These are phyloP conservation scores for Idaea dimidiata DNA, from an alignment of 2,888 invertebrate species.

Conservation along the genomic window DNA sequence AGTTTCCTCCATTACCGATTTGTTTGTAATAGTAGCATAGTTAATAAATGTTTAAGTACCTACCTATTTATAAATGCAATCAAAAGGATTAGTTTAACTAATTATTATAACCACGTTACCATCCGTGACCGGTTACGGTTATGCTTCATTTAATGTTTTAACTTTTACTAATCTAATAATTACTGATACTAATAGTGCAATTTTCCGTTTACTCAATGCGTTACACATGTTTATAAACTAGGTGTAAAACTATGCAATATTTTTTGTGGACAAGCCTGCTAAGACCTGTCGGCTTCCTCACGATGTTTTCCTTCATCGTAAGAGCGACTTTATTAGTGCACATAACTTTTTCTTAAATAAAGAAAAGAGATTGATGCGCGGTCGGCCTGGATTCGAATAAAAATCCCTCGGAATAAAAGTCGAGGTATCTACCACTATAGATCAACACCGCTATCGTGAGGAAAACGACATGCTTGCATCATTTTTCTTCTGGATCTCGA, in stretches of 20 bases:
- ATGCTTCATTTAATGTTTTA: not conserved
- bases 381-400: too few relatives aligned
- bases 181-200: not conserved
- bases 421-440: too few relatives aligned
- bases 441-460: too few relatives aligned
- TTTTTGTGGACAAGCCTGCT: too few relatives aligned
- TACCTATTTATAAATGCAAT: not conserved
- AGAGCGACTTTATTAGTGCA: too few relatives aligned
- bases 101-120: not conserved
- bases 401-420: too few relatives aligned
- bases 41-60: constrained; percentile 2
- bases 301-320: too few relatives aligned
- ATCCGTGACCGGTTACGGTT: not conserved
- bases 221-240: not conserved
- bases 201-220: not conserved
- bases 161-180: not conserved
- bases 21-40: not conserved
- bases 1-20: constrained; percentile 4
- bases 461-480: too few relatives aligned
- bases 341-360: too few relatives aligned
- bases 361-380: too few relatives aligned
- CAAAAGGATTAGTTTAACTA: not conserved
- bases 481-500: too few relatives aligned
- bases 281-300: too few relatives aligned
- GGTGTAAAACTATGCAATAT: not conserved